phyloP scores from a whole-genome alignment of 1,140 invertebrate species.

The Helicoverpa zea region DNA sequence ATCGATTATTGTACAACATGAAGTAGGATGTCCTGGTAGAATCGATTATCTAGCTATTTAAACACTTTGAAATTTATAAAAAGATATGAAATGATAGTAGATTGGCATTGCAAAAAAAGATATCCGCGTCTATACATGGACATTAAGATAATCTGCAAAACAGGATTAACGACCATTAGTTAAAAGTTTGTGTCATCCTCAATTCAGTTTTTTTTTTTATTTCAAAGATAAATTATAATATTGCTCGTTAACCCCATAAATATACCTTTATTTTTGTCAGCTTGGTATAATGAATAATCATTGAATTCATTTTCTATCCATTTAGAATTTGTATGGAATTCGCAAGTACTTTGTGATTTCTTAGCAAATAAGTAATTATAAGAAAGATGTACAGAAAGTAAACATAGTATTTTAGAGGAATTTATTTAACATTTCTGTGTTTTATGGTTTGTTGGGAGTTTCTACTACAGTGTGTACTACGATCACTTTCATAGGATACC shows the following conservation, averaged over 20 bases:
- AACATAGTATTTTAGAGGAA: too few species aligned
- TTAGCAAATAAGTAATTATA: too few species aligned
- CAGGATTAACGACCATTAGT: conserved; percentile 10
- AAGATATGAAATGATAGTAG: not conserved
- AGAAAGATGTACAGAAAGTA: too few species aligned
- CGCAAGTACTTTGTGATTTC: too few species aligned
- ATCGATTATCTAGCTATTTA: not conserved
- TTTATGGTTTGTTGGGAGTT: too few species aligned
- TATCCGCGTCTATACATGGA: conserved; percentile 8
- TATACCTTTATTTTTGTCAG: too few species aligned
- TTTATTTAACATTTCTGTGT: too few species aligned
- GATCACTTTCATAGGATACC: too few species aligned
- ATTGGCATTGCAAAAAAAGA: not conserved
- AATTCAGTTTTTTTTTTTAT: not conserved
- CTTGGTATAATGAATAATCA: too few species aligned
- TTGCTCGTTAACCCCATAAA: not conserved
- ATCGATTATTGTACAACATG: conserved; percentile 14
- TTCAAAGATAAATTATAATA: not conserved
- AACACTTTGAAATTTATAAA: not conserved
- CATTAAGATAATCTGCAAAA: not conserved
- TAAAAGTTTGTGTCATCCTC: conserved; percentile 1
- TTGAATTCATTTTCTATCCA: too few species aligned
- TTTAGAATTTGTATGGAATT: too few species aligned
- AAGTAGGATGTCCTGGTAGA: conserved; percentile 26
- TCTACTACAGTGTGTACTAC: too few species aligned